phyloP scores from a whole-genome alignment of 2,888 invertebrate genomes.

The Malthinus seriepunctatus region DNA sequence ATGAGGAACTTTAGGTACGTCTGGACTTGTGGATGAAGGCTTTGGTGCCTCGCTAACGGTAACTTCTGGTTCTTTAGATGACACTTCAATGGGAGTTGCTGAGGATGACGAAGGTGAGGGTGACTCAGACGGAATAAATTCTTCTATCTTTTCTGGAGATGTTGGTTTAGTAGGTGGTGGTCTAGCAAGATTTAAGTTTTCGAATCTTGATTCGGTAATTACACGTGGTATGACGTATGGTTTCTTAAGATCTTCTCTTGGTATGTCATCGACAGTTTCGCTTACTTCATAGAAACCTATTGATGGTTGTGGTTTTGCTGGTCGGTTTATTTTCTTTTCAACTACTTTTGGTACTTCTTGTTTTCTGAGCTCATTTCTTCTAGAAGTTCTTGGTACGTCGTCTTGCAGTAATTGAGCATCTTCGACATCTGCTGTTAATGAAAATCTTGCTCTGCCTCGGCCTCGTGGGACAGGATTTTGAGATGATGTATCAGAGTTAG shows the following conservation, averaged over 20 bases:
- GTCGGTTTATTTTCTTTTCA: constrained; percentile 16
- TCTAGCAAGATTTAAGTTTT: constrained; percentile 40
- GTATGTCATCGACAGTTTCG: constrained; percentile 50
- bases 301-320: not conserved
- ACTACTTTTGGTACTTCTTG: not conserved
- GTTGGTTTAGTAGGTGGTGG: constrained; percentile 26
- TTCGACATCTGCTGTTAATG: constrained; percentile 43
- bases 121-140: not conserved
- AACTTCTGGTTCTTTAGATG: not conserved
- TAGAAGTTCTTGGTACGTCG: constrained; percentile 25
- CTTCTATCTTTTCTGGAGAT: constrained; percentile 22
- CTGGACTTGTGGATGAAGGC: too few species aligned
- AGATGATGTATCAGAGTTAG: constrained; percentile 38
- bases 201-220: constrained; percentile 46
- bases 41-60: constrained; percentile 10
- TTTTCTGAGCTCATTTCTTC: too few species aligned
- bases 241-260: constrained; percentile 38
- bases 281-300: constrained; percentile 41
- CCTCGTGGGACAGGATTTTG: constrained; percentile 35
- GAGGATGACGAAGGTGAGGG: too few species aligned
- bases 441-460: constrained; percentile 49
- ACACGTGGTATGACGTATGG: constrained; percentile 42
- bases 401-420: constrained; percentile 39
- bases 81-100: not conserved
- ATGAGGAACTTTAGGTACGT: not conserved